Conservation (phyloP, 2,797 vertebrate genomes). For the Channallabes apus region DNA sequence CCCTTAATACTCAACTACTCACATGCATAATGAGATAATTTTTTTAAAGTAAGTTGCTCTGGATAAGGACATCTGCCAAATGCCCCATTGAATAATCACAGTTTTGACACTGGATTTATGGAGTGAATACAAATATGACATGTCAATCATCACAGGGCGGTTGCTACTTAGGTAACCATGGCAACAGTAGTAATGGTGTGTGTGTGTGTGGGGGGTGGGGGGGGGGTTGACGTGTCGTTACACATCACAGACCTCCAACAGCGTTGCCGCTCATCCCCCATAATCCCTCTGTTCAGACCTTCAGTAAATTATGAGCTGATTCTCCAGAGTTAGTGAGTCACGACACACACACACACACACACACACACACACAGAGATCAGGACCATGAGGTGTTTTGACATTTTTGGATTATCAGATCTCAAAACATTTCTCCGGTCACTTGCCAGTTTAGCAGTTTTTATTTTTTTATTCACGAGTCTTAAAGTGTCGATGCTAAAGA, state of each 20-base stretch:
- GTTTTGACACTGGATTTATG: not conserved
- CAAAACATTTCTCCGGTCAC: constrained; percentile 23
- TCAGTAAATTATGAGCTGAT: constrained; percentile 51
- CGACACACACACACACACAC: constrained; percentile 7
- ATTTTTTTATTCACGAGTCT: constrained; percentile 11
- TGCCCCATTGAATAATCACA: not conserved
- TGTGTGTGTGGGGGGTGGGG: not conserved
- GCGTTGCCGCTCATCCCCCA: constrained; percentile 35
- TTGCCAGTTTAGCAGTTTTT: not conserved
- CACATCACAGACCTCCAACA: constrained; percentile 42
- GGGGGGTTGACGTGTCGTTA: not conserved
- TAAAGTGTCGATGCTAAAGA: not conserved
- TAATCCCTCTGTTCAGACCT: constrained; percentile 52
- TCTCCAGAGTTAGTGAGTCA: constrained; percentile 11
- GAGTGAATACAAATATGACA: not conserved
- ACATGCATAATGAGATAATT: too few species aligned
- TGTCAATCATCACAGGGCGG: constrained; percentile 5
- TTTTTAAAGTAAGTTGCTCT: too few species aligned
- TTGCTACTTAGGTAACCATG: not conserved
- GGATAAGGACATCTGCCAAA: too few species aligned
- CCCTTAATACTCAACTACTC: too few species aligned
- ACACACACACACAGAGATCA: constrained; percentile 11
- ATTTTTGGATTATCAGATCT: constrained; percentile 27
- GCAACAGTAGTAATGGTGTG: constrained; percentile 19
- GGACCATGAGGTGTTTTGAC: constrained; percentile 12